Percentiles rank a stretch among this genome's conserved stretches.
These are phyloP conservation scores for Coracopsis vasa DNA, from an alignment of 2,113 vertebrate species.

Conservation along the genomic window DNA sequence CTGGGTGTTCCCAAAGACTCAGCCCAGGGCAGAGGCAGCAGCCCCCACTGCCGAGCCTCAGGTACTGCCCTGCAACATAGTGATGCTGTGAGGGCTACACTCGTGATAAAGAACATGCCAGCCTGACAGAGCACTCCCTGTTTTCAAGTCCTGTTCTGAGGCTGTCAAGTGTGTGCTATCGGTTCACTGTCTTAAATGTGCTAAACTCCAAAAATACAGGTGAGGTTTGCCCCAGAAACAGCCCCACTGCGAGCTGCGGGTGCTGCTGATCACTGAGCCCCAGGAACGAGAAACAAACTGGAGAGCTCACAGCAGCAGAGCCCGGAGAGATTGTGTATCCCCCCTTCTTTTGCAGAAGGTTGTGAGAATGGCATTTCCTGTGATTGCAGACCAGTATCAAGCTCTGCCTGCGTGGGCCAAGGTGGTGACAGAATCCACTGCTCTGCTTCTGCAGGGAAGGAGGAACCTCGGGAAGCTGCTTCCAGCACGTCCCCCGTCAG, in stretches of 20 bases:
- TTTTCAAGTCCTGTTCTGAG: not conserved
- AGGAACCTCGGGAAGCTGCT: rapidly evolving
- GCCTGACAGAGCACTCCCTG: not conserved
- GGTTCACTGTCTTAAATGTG: not conserved
- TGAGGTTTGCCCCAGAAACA: not conserved
- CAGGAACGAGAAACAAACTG: not conserved
- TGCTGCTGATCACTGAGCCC: not conserved
- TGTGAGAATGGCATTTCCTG: not conserved
- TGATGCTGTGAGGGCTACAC: not conserved
- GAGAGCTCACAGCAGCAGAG: not conserved
- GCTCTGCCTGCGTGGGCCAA: not conserved
- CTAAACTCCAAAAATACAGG: not conserved
- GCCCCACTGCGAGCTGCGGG: not conserved
- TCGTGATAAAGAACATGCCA: not conserved
- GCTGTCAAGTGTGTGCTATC: not conserved
- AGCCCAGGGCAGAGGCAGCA: not conserved
- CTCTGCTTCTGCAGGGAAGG: not conserved
- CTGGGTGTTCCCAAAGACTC: not conserved
- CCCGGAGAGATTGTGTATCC: rapidly evolving
- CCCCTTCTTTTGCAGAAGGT: not conserved
- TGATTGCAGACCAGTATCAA: not conserved
- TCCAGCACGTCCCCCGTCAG: not conserved
- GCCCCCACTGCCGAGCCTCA: not conserved
- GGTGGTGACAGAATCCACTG: not conserved
- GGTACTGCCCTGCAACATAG: not conserved